phyloP scores from a whole-genome alignment of 35 echinoderm and acorn worm genomes.

The Nesometra sesokonis region DNA sequence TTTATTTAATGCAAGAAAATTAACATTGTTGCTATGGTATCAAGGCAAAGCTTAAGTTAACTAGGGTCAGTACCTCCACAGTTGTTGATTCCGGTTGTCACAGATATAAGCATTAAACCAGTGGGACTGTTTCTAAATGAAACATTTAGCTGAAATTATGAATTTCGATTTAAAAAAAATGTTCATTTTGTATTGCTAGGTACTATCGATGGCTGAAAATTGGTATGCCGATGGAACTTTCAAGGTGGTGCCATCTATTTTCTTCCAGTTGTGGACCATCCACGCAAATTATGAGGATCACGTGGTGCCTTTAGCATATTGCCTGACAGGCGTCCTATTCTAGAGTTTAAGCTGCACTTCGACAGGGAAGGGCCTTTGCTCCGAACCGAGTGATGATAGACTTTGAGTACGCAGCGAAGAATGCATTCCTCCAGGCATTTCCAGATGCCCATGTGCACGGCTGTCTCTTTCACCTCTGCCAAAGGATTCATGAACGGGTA shows the following conservation, averaged over 20 bases:
- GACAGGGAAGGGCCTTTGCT: background rate
- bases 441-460: slow-evolving; percentile 3
- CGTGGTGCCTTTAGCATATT: background rate
- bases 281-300: background rate
- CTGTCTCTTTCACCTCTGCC: slow-evolving; percentile 26
- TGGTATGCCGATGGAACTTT: background rate
- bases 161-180: background rate
- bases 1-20: no score
- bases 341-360: background rate
- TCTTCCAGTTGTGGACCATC: background rate
- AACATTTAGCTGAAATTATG: slow-evolving; percentile 1
- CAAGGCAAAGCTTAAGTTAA: no score
- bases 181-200: background rate
- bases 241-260: background rate
- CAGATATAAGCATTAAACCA: no score
- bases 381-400: background rate
- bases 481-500: slow-evolving; percentile 24
- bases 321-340: background rate
- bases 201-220: background rate
- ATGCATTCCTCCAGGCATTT: background rate
- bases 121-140: background rate
- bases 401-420: slow-evolving; percentile 13
- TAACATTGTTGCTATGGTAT: no score
- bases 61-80: no score
- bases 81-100: no score